Evolutionary conservation across 2,797 vertebrate species (phyloP).

Genomic region (Channallabes apus): DNA sequence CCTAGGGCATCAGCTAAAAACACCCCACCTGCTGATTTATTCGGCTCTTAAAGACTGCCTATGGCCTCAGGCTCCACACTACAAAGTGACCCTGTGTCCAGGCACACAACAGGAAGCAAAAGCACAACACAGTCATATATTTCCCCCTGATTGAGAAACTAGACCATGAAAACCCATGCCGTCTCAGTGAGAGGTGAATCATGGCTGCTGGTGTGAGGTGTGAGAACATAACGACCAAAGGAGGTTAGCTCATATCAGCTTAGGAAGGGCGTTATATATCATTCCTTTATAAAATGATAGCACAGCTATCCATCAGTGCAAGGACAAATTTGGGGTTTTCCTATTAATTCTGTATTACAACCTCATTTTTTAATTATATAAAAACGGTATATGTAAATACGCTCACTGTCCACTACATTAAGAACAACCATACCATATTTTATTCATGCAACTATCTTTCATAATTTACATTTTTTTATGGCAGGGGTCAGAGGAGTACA

Average conservation of each 20-base stretch:
- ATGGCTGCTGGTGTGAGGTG: not conserved
- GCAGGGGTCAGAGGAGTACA: not conserved
- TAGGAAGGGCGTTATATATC: not conserved
- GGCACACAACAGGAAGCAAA: slow-evolving; percentile 4
- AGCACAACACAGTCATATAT: not conserved
- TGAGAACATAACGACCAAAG: not conserved
- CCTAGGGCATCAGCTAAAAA: slow-evolving; percentile 23
- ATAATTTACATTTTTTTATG: not conserved
- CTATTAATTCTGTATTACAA: not conserved
- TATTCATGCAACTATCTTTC: not conserved
- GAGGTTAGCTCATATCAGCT: not conserved
- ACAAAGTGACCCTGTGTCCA: slow-evolving; percentile 20
- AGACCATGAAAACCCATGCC: not conserved
- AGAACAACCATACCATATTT: not conserved
- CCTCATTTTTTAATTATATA: not conserved
- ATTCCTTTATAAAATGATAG: not conserved
- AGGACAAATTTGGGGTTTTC: not conserved
- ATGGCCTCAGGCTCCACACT: slow-evolving; percentile 24
- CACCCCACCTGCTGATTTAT: slow-evolving; percentile 43
- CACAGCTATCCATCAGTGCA: not conserved
- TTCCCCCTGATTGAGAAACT: slow-evolving; percentile 4
- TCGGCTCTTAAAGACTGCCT: slow-evolving; percentile 19
- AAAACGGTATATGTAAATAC: not conserved
- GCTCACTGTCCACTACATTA: not conserved
- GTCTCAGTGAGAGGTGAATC: not conserved